Conservation (phyloP, 2,797 vertebrate genomes). For the Anolis apletophallus region DNA sequence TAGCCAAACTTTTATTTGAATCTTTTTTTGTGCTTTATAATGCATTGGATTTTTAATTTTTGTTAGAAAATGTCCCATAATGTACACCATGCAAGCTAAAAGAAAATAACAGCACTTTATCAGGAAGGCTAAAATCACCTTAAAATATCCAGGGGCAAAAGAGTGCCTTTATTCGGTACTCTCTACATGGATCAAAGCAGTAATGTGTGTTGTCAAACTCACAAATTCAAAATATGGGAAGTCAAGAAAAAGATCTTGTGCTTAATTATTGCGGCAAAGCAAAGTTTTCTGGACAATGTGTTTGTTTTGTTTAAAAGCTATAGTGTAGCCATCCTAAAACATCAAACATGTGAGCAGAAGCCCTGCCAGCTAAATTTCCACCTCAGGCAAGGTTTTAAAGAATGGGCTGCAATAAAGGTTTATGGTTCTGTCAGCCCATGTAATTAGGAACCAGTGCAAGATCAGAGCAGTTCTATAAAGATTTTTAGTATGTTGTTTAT, state of each 20-base stretch:
- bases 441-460: slow-evolving; percentile 38
- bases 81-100: no score
- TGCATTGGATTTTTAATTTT: no score
- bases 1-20: no score
- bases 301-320: neutral
- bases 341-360: neutral
- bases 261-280: neutral
- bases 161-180: no score
- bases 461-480: neutral
- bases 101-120: no score
- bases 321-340: neutral
- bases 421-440: neutral
- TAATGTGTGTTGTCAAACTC: no score
- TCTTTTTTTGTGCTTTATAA: no score
- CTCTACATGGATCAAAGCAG: no score
- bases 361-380: neutral
- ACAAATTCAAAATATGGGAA: neutral
- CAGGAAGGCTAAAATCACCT: no score
- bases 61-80: no score
- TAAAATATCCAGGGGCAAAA: no score
- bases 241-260: neutral
- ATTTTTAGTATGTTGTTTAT: slow-evolving; percentile 50
- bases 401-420: neutral
- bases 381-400: neutral
- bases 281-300: neutral